Conservation (phyloP, 2,888 invertebrate genomes). For the Rosalia funebris region DNA sequence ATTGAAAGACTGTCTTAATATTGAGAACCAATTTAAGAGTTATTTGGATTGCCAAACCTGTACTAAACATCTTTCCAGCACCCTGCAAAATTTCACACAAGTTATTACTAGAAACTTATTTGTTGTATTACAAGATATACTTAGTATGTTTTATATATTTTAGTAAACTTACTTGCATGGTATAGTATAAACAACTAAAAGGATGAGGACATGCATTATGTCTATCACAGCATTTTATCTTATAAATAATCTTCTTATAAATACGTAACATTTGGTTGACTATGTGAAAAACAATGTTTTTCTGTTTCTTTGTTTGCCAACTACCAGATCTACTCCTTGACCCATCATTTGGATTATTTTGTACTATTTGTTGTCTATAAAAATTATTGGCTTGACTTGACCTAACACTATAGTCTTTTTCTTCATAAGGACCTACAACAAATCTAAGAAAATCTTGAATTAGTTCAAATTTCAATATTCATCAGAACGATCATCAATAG, state of each 20-base stretch:
- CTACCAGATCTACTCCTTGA: conserved; percentile 39
- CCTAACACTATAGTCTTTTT: conserved; percentile 59
- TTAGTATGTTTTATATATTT: background rate
- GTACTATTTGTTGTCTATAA: conserved; percentile 50
- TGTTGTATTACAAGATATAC: too few relatives aligned
- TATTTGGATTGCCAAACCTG: conserved; percentile 72
- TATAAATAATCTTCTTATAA: conserved; percentile 64
- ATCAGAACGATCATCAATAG: too few relatives aligned
- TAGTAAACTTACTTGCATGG: conserved; percentile 63
- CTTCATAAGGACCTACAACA: conserved; percentile 73
- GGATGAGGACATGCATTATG: conserved; percentile 71
- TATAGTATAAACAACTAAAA: conserved; percentile 71
- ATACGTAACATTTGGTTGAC: conserved; percentile 62
- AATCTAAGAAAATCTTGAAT: conserved; percentile 63
- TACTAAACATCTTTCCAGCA: conserved; percentile 69
- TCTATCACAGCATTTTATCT: conserved; percentile 65
- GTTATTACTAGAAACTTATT: background rate
- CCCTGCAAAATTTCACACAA: conserved; percentile 63
- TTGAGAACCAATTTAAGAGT: conserved; percentile 70
- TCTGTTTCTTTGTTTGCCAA: conserved; percentile 51
- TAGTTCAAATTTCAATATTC: too few relatives aligned
- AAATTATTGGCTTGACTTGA: conserved; percentile 55
- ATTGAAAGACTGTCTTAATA: conserved; percentile 66
- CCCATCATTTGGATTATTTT: conserved; percentile 50
- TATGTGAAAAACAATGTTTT: conserved; percentile 59